A percentile compares a stretch with the other conserved stretches of the same genome.
These are phyloP conservation scores for Siniperca chuatsi DNA, from an alignment of 2,113 vertebrate species.

Conservation along the genomic window DNA sequence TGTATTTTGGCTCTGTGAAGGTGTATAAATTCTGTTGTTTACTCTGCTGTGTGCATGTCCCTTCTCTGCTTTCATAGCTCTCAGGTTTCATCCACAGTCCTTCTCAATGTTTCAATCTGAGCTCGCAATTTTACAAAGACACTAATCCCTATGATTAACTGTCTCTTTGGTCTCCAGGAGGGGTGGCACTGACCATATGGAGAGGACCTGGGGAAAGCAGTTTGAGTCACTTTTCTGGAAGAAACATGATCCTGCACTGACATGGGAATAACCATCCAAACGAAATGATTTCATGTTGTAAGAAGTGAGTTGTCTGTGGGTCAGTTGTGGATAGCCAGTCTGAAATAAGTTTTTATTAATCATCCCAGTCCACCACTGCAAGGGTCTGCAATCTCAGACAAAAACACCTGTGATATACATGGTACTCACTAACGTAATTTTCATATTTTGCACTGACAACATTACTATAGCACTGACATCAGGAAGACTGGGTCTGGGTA, in stretches of 20 bases:
- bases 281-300: neutral
- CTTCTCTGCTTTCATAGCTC: constrained; percentile 29
- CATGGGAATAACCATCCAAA: constrained; percentile 17
- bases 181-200: constrained; percentile 14
- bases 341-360: neutral
- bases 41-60: constrained; percentile 47
- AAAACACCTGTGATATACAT: too few relatives aligned
- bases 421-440: too few relatives aligned
- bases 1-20: neutral
- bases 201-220: constrained; percentile 29
- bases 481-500: neutral
- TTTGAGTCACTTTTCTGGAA: neutral
- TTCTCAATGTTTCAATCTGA: constrained; percentile 35
- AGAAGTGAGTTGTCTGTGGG: neutral
- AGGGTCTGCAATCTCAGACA: neutral
- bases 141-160: constrained; percentile 57
- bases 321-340: neutral
- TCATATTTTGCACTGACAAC: too few relatives aligned
- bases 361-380: neutral
- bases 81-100: constrained; percentile 42
- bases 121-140: constrained; percentile 32
- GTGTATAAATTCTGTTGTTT: constrained; percentile 14
- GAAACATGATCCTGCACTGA: constrained; percentile 42
- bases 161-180: constrained; percentile 34
- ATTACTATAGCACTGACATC: neutral